phyloP scores from a whole-genome alignment of 2,888 invertebrate genomes.

The Agriopis leucophaearia region DNA sequence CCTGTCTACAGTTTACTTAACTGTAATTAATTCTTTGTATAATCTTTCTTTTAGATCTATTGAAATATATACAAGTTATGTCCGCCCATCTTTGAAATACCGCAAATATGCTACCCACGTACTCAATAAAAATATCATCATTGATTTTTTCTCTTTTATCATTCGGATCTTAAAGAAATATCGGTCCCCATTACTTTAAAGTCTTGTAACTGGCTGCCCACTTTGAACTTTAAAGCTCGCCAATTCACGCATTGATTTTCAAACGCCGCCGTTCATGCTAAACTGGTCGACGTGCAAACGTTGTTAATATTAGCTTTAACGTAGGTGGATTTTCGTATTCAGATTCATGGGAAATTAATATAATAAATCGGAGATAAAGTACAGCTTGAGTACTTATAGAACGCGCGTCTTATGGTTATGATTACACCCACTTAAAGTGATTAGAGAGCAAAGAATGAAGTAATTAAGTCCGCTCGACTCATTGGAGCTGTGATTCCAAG shows the following conservation, averaged over 20 bases:
- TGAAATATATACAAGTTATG: slow-evolving; percentile 1
- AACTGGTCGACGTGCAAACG: slow-evolving; percentile 64
- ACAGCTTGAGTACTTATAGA: slow-evolving; percentile 8
- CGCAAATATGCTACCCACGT: slow-evolving; percentile 49
- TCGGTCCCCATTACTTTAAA: slow-evolving; percentile 13
- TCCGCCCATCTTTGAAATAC: slow-evolving; percentile 6
- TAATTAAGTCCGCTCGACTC: slow-evolving; percentile 37
- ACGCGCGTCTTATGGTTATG: slow-evolving; percentile 15
- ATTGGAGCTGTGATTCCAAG: slow-evolving; percentile 34
- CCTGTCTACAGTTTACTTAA: not conserved
- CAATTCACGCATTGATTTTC: slow-evolving; percentile 17
- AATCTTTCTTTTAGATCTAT: slow-evolving; percentile 3
- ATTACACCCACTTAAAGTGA: slow-evolving; percentile 31
- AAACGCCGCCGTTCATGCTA: slow-evolving; percentile 53
- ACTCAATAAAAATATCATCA: slow-evolving; percentile 18
- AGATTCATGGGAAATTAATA: slow-evolving; percentile 58
- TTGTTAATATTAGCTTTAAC: slow-evolving; percentile 62
- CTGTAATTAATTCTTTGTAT: not conserved
- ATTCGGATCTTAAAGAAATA: slow-evolving; percentile 4
- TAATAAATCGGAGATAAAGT: slow-evolving; percentile 4
- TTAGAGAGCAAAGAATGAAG: slow-evolving; percentile 41
- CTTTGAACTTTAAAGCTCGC: slow-evolving; percentile 24
- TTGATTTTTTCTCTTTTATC: slow-evolving; percentile 15
- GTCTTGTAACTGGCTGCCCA: slow-evolving; percentile 10
- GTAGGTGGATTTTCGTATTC: slow-evolving; percentile 59